Evolutionary conservation across 2,888 invertebrate genomes (phyloP).

Genomic region (Nomada fabriciana): DNA sequence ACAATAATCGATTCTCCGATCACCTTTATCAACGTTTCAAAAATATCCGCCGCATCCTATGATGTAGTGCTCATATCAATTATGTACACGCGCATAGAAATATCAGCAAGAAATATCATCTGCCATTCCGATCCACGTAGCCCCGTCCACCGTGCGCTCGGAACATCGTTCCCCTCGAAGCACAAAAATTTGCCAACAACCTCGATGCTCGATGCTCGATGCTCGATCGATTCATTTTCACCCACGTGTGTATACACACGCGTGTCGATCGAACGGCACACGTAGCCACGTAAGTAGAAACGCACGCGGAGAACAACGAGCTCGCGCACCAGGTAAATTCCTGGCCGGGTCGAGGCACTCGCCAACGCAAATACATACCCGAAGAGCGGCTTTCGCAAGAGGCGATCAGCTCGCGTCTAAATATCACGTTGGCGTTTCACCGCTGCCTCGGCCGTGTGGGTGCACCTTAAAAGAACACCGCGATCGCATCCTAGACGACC

Average conservation of each 20-base stretch:
- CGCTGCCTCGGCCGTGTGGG: constrained; percentile 49
- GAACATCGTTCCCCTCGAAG: background rate
- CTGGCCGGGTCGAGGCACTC: constrained; percentile 69
- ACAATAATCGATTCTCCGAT: no score
- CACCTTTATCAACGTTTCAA: no score
- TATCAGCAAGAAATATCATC: no score
- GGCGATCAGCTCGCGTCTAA: constrained; percentile 70
- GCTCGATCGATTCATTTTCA: constrained; percentile 47
- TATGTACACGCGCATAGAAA: no score
- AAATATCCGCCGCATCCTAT: no score
- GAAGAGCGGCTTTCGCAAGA: constrained; percentile 71
- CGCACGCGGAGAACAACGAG: background rate
- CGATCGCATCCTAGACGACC: constrained; percentile 52
- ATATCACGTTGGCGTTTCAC: constrained; percentile 69
- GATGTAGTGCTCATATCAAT: no score
- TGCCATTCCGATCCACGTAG: no score
- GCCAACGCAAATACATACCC: constrained; percentile 78
- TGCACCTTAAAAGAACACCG: constrained; percentile 58
- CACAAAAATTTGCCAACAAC: constrained; percentile 9
- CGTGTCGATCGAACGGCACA: constrained; percentile 27
- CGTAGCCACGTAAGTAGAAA: constrained; percentile 6
- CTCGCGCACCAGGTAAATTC: constrained; percentile 63
- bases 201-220: background rate
- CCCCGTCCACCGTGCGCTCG: no score
- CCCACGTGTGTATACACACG: constrained; percentile 46